Conservation (phyloP, 2,113 vertebrate species). For the Ranitomeya imitator region DNA sequence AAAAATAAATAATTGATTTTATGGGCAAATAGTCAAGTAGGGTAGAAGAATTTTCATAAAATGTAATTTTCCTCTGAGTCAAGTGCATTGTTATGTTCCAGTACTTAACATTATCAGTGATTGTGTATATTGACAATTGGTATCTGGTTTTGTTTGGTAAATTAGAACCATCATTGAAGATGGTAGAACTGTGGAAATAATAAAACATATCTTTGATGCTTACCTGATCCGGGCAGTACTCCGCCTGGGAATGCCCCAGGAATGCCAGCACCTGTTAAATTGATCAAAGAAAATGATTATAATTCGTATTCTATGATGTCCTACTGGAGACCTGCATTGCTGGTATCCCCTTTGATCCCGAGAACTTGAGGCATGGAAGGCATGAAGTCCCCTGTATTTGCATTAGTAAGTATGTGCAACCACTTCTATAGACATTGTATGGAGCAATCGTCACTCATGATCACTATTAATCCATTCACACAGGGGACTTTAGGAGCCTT, state of each 20-base stretch:
- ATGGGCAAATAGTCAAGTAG: not conserved
- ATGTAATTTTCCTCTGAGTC: not conserved
- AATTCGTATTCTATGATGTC: not conserved
- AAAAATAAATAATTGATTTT: not conserved
- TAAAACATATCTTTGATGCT: constrained; percentile 49
- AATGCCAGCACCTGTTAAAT: constrained; percentile 71
- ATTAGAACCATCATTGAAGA: not conserved
- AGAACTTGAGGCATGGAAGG: no score
- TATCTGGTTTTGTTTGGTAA: not conserved
- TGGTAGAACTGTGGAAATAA: not conserved
- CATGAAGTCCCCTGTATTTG: no score
- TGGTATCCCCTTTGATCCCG: no score
- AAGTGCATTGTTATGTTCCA: not conserved
- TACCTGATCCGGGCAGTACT: constrained; percentile 75
- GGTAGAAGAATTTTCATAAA: not conserved
- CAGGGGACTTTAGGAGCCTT: no score
- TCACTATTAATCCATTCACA: no score
- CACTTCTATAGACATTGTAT: no score
- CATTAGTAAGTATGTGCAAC: no score
- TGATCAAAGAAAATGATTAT: not conserved
- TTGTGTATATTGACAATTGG: not conserved
- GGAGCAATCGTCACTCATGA: no score
- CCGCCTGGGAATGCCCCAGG: constrained; percentile 76
- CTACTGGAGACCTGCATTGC: no score
- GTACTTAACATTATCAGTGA: not conserved